phyloP scores from a whole-genome alignment of 1,140 invertebrate species.

The Dendroctonus ponderosae region DNA sequence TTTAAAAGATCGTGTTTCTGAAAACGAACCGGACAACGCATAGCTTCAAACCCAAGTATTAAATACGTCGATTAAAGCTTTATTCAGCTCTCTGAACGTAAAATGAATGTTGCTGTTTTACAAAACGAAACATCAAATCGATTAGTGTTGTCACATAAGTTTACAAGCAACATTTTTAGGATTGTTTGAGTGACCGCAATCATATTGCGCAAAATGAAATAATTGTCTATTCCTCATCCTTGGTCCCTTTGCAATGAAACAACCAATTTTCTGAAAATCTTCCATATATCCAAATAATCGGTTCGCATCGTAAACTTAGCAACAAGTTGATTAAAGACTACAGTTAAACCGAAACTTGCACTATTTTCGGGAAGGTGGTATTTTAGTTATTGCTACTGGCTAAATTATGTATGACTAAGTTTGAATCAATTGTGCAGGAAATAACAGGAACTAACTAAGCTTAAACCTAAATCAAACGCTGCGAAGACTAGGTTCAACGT shows the following conservation, averaged over 20 bases:
- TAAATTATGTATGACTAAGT: neutral
- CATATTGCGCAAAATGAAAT: neutral
- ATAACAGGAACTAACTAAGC: neutral
- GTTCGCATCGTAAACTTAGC: slow-evolving; percentile 22
- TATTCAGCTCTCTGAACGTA: no score
- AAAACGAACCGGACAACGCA: slow-evolving; percentile 28
- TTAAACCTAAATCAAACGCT: neutral
- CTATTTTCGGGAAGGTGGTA: neutral
- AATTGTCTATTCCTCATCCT: slow-evolving; percentile 21
- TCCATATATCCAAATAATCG: neutral
- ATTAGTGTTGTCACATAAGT: neutral
- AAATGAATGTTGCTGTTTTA: no score
- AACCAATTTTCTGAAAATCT: neutral
- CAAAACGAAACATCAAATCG: no score
- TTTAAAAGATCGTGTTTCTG: slow-evolving; percentile 39
- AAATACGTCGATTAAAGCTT: neutral
- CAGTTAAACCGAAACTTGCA: slow-evolving; percentile 22
- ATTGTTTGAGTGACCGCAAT: no score
- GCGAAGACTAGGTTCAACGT: neutral
- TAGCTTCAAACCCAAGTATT: neutral
- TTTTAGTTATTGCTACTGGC: slow-evolving; percentile 21
- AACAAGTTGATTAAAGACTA: slow-evolving; percentile 21
- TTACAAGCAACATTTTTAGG: slow-evolving; percentile 6
- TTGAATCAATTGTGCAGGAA: neutral
- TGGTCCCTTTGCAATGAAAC: slow-evolving; percentile 34